Conservation (phyloP, 2,797 vertebrate species). For the Typhlichthys eigenmanni region DNA sequence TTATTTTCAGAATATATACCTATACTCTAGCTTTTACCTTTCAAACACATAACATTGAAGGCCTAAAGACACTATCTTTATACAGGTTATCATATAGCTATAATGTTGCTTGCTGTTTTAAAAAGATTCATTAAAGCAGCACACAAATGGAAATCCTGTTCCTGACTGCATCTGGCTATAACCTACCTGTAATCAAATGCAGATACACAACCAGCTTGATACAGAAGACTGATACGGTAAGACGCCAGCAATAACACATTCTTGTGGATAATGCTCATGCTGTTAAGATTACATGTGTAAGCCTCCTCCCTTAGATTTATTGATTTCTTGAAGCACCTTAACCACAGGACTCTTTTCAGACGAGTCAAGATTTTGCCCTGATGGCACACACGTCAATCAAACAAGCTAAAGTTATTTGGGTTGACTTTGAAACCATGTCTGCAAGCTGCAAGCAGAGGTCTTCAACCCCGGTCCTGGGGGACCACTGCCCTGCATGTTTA, state of each 20-base stretch:
- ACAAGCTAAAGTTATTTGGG: slow-evolving; percentile 31
- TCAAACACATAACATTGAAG: too few species aligned
- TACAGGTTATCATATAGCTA: too few species aligned
- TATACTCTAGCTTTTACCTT: too few species aligned
- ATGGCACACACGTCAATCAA: slow-evolving; percentile 30
- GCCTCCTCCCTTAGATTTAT: slow-evolving; percentile 28
- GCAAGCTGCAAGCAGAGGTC: too few species aligned
- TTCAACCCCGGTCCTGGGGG: too few species aligned
- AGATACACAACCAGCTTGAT: slow-evolving; percentile 14
- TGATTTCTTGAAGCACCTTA: slow-evolving; percentile 4
- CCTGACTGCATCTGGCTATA: slow-evolving; percentile 1
- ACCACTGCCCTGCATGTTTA: too few species aligned
- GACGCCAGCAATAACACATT: slow-evolving; percentile 5
- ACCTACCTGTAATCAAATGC: slow-evolving; percentile 27
- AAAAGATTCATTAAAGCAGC: too few species aligned
- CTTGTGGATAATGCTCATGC: slow-evolving; percentile 8
- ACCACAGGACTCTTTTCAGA: slow-evolving; percentile 20
- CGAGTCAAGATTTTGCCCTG: slow-evolving; percentile 17
- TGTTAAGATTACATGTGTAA: slow-evolving; percentile 8
- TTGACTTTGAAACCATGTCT: slow-evolving; percentile 23
- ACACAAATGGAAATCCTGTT: background rate
- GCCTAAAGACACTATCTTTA: too few species aligned
- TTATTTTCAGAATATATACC: too few species aligned
- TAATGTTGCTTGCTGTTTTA: too few species aligned
- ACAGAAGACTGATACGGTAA: slow-evolving; percentile 10